phyloP scores from a whole-genome alignment of 2,888 invertebrate species.

The Dilophus febrilis region DNA sequence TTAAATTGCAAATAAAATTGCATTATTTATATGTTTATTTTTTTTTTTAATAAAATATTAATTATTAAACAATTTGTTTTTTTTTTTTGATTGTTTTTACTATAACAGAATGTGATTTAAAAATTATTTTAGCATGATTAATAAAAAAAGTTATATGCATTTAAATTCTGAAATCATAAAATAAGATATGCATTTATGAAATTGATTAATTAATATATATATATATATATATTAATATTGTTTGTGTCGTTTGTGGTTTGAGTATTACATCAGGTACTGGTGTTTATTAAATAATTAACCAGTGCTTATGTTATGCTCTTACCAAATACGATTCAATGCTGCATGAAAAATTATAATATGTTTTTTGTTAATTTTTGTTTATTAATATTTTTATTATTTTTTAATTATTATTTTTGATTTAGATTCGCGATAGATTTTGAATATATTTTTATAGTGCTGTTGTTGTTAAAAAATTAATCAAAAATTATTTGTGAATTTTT shows the following conservation, averaged over 20 bases:
- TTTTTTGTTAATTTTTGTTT: slow-evolving; percentile 4
- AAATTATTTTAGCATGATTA: neutral
- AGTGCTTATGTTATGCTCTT: slow-evolving; percentile 92
- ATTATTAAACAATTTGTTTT: too few relatives aligned
- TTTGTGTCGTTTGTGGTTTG: slow-evolving; percentile 48
- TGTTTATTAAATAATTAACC: slow-evolving; percentile 37
- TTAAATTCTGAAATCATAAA: too few relatives aligned
- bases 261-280: slow-evolving; percentile 99
- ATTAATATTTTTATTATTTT: neutral
- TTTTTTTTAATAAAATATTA: too few relatives aligned
- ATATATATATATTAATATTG: too few relatives aligned
- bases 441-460: too few relatives aligned
- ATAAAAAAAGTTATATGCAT: neutral
- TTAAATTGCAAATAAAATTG: neutral
- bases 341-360: slow-evolving; percentile 21
- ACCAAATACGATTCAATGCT: slow-evolving; percentile 28
- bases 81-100: neutral
- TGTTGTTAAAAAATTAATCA: too few relatives aligned
- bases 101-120: neutral
- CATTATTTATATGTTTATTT: too few relatives aligned
- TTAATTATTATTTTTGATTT: too few relatives aligned
- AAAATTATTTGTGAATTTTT: too few relatives aligned
- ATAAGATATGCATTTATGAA: too few relatives aligned
- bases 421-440: too few relatives aligned
- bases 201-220: too few relatives aligned